These are phyloP conservation scores for Calyptomena viridis DNA, from an alignment of 2,113 vertebrate species.

Conservation along the genomic window DNA sequence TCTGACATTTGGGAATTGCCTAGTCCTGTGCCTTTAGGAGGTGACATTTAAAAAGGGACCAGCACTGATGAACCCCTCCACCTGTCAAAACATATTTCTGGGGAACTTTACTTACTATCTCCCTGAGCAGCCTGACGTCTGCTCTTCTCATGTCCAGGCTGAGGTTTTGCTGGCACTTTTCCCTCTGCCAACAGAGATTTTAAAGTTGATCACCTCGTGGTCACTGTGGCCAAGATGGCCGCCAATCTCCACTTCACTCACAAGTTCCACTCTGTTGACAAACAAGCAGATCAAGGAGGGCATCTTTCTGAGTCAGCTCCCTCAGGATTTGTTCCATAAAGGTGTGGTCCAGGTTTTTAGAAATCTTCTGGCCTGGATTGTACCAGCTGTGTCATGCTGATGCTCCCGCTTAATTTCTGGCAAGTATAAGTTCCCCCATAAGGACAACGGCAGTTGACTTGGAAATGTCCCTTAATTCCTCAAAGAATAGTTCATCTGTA, in stretches of 20 bases:
- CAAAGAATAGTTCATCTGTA: not conserved
- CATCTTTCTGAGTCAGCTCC: not conserved
- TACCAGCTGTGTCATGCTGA: not conserved
- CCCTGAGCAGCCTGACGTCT: not conserved
- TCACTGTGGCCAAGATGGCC: not conserved
- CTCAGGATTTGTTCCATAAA: not conserved
- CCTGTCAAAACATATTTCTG: not conserved
- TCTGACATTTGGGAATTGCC: not conserved
- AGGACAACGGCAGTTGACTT: not conserved
- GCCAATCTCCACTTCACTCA: too few relatives aligned
- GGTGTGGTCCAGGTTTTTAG: too few relatives aligned
- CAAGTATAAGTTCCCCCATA: not conserved
- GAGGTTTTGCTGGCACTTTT: not conserved
- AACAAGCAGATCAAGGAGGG: not conserved
- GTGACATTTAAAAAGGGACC: not conserved
- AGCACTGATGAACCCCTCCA: fast-evolving
- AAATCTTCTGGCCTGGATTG: not conserved
- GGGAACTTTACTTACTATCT: not conserved
- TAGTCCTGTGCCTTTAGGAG: not conserved
- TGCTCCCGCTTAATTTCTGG: not conserved
- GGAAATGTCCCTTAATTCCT: not conserved
- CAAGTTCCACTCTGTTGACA: not conserved
- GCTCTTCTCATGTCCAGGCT: not conserved
- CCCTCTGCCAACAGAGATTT: not conserved
- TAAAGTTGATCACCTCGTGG: fast-evolving